These are phyloP conservation scores for Xenops minutus DNA, from an alignment of 2,797 vertebrate genomes.

Conservation along the genomic window DNA sequence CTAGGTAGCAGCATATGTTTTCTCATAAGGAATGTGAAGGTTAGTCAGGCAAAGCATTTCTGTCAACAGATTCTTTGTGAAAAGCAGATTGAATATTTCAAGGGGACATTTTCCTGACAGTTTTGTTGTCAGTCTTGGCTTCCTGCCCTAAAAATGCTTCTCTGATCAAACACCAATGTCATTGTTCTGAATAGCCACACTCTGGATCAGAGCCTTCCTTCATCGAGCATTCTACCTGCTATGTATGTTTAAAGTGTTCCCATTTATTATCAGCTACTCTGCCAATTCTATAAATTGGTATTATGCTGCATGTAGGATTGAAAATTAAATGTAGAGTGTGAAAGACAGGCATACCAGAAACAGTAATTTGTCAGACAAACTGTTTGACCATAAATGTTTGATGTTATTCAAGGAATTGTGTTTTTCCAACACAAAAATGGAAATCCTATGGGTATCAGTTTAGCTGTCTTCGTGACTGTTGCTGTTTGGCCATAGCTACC, in stretches of 20 bases:
- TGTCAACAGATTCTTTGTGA: slow-evolving; percentile 60
- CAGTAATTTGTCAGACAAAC: not conserved
- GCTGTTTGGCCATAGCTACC: not conserved
- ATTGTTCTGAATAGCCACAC: slow-evolving; percentile 25
- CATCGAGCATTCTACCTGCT: not conserved
- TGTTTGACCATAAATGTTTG: not conserved
- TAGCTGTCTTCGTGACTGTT: not conserved
- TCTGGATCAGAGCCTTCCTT: slow-evolving; percentile 6
- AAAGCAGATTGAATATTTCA: slow-evolving; percentile 66
- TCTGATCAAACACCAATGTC: slow-evolving; percentile 29
- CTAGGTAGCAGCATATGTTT: slow-evolving; percentile 44
- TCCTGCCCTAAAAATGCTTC: slow-evolving; percentile 26
- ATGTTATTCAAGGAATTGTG: not conserved
- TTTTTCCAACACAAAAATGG: not conserved
- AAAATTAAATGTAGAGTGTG: not conserved
- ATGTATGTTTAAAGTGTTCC: not conserved
- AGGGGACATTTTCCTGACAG: slow-evolving; percentile 49
- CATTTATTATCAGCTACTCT: not conserved
- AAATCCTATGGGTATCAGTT: not conserved
- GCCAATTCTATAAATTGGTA: not conserved
- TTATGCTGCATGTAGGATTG: not conserved
- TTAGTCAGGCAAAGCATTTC: slow-evolving; percentile 40
- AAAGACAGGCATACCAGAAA: not conserved
- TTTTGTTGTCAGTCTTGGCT: slow-evolving; percentile 49
- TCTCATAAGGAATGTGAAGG: slow-evolving; percentile 46